phyloP scores from a whole-genome alignment of 1,140 invertebrate genomes.

The Aphidius gifuensis region DNA sequence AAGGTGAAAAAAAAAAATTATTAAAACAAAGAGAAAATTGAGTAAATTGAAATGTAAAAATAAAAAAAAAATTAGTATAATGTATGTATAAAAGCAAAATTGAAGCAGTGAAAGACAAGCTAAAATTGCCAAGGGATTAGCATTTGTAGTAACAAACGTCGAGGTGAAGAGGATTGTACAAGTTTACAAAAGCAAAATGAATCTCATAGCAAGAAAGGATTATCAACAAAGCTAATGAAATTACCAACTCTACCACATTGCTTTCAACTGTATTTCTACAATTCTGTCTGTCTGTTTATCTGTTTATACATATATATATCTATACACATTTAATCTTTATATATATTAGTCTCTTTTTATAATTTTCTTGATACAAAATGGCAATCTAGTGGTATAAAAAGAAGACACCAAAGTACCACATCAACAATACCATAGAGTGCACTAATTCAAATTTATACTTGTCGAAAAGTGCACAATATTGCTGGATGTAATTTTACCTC shows the following conservation, averaged over 20 bases:
- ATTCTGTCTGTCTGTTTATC: too few species aligned
- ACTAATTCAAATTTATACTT: too few species aligned
- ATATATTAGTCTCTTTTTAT: too few species aligned
- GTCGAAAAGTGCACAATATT: constrained; percentile 9
- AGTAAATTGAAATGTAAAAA: too few species aligned
- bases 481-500: constrained; percentile 23
- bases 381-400: background rate
- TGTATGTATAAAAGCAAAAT: too few species aligned
- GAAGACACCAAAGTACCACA: background rate
- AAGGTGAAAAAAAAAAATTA: too few species aligned
- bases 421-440: too few species aligned
- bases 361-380: background rate
- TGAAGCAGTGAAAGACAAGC: too few species aligned
- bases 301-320: too few species aligned
- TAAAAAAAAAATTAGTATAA: too few species aligned
- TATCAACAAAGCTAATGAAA: constrained; percentile 24
- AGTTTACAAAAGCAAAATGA: constrained; percentile 15
- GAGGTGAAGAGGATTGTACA: constrained; percentile 9
- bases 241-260: constrained; percentile 19
- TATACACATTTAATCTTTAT: too few species aligned
- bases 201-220: constrained; percentile 14
- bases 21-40: too few species aligned
- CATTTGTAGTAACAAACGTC: constrained; percentile 11
- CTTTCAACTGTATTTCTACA: constrained; percentile 13
- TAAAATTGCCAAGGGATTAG: constrained; percentile 17